A percentile compares a stretch with the other conserved stretches of the same genome.
These are phyloP conservation scores for Phymatocera aterrima DNA, from an alignment of 2,888 invertebrate genomes.

Conservation along the genomic window DNA sequence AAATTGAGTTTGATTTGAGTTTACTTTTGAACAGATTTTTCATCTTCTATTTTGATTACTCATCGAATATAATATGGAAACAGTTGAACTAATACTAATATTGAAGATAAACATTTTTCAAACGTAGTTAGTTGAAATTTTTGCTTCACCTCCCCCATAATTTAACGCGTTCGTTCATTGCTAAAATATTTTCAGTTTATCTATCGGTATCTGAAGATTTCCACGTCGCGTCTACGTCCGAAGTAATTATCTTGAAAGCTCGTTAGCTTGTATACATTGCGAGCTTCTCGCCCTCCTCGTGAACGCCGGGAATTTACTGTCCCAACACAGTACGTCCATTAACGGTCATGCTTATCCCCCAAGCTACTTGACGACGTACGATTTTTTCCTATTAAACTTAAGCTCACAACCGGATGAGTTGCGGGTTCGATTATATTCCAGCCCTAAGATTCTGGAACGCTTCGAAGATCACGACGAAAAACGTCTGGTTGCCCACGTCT, in stretches of 20 bases:
- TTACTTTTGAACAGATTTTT: no score
- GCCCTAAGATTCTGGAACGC: background rate
- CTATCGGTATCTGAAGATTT: background rate
- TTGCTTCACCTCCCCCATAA: no score
- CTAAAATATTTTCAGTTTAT: no score
- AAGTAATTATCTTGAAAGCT: constrained; percentile 29
- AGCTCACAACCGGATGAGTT: background rate
- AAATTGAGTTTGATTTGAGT: no score
- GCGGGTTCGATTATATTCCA: constrained; percentile 12
- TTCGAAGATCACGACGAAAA: background rate
- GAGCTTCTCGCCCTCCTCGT: background rate
- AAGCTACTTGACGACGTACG: constrained; percentile 10
- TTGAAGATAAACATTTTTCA: no score
- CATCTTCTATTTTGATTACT: no score
- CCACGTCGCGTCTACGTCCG: background rate
- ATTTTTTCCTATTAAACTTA: constrained; percentile 19
- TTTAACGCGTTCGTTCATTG: no score
- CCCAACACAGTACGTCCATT: constrained; percentile 37
- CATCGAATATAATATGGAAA: no score
- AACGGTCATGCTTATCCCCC: constrained; percentile 34
- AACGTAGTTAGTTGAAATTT: no score
- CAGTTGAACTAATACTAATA: no score
- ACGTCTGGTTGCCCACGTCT: background rate
- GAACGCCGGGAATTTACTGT: constrained; percentile 13
- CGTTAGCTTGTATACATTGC: constrained; percentile 15